phyloP scores from a whole-genome alignment of 2,113 vertebrate genomes.

The Chaenocephalus aceratus region DNA sequence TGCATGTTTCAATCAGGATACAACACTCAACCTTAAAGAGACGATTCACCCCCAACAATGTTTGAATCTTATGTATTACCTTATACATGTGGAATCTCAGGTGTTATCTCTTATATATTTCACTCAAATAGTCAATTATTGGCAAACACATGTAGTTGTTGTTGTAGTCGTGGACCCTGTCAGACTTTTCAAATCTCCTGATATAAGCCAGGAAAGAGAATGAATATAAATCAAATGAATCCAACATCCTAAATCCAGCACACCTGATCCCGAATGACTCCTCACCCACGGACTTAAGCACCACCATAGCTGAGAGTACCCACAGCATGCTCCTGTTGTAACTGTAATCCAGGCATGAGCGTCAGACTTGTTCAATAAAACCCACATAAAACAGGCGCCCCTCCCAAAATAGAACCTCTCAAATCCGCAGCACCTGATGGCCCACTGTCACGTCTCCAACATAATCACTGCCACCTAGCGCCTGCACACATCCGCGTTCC shows the following conservation, averaged over 20 bases:
- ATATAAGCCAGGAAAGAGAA: slow-evolving; percentile 7
- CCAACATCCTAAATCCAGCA: slow-evolving; percentile 14
- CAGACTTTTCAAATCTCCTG: slow-evolving; percentile 23
- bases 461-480: slow-evolving; percentile 19
- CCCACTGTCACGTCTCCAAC: background rate
- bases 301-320: slow-evolving; percentile 3
- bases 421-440: slow-evolving; percentile 47
- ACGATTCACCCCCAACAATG: too few species aligned
- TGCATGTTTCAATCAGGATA: too few species aligned
- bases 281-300: background rate
- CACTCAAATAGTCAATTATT: background rate
- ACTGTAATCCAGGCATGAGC: slow-evolving; percentile 25
- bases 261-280: slow-evolving; percentile 19
- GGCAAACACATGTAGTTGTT: too few species aligned
- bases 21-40: too few species aligned
- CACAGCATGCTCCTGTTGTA: slow-evolving; percentile 1
- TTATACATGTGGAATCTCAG: background rate
- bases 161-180: slow-evolving; percentile 1
- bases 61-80: background rate
- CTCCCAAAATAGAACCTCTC: slow-evolving; percentile 23
- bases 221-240: slow-evolving; percentile 21
- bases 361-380: slow-evolving; percentile 6
- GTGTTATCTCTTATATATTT: too few species aligned
- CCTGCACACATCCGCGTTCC: slow-evolving; percentile 25
- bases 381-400: slow-evolving; percentile 24